These are phyloP conservation scores for Lonchura striata DNA, from an alignment of 2,113 vertebrate species.

Conservation along the genomic window DNA sequence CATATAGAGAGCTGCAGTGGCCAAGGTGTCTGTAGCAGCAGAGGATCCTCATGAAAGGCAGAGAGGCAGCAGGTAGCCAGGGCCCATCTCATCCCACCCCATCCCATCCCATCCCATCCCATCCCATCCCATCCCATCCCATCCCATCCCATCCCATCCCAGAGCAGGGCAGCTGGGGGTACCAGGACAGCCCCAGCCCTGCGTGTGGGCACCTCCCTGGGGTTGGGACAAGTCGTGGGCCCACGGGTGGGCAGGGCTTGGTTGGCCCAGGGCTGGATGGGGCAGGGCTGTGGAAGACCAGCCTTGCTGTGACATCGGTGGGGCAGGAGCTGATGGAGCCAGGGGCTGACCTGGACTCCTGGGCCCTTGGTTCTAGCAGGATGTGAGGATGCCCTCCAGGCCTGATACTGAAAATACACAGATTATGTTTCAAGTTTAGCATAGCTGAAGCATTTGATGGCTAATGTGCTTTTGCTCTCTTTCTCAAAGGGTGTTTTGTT, in stretches of 20 bases:
- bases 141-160: not conserved
- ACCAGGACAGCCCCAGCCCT: not conserved
- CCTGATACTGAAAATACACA: not conserved
- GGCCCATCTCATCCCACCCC: fast-evolving
- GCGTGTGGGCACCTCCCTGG: not conserved
- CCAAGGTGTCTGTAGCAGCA: not conserved
- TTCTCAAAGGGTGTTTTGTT: not conserved
- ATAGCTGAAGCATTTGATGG: not conserved
- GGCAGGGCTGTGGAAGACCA: fast-evolving
- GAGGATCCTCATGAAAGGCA: not conserved
- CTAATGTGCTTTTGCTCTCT: not conserved
- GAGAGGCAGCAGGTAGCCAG: not conserved
- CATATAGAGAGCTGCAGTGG: not conserved
- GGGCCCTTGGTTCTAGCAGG: not conserved
- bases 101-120: not conserved
- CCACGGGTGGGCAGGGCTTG: fast-evolving
- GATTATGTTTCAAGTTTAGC: fast-evolving
- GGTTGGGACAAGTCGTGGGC: fast-evolving
- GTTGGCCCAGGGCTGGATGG: fast-evolving
- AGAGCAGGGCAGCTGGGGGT: not conserved
- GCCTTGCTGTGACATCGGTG: fast-evolving
- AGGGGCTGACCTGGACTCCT: not conserved
- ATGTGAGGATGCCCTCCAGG: not conserved
- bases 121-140: not conserved
- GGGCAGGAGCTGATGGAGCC: not conserved